These are phyloP conservation scores for Gari tellinella DNA, from an alignment of 2,888 invertebrate species.

Conservation along the genomic window DNA sequence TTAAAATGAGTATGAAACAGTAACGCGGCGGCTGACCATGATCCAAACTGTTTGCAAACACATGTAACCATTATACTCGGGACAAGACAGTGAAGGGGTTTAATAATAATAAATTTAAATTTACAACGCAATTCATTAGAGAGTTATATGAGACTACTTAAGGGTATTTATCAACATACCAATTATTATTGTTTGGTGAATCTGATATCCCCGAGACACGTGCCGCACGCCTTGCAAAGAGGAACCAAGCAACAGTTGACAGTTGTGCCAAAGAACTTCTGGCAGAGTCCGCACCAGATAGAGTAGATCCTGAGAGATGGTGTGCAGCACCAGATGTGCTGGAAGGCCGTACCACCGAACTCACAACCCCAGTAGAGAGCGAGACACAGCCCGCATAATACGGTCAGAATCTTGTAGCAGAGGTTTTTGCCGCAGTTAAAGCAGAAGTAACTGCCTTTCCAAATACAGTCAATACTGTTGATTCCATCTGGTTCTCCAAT, in stretches of 20 bases:
- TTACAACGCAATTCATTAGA: too few relatives aligned
- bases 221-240: conserved; percentile 87
- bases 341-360: conserved; percentile 85
- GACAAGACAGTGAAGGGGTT: too few relatives aligned
- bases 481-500: conserved; percentile 70
- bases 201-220: background rate
- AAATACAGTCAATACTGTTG: conserved; percentile 88
- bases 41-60: too few relatives aligned
- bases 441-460: conserved; percentile 88
- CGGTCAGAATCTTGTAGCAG: conserved; percentile 89
- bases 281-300: conserved; percentile 85
- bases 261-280: conserved; percentile 83
- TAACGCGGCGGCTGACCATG: too few relatives aligned
- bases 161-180: too few relatives aligned
- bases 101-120: too few relatives aligned
- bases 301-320: conserved; percentile 89
- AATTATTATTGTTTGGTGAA: too few relatives aligned
- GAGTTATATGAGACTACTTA: too few relatives aligned
- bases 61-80: too few relatives aligned
- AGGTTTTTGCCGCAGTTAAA: conserved; percentile 88
- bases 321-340: conserved; percentile 90
- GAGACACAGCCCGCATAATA: conserved; percentile 88
- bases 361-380: conserved; percentile 86
- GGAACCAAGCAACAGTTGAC: conserved; percentile 87
- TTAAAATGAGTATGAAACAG: too few relatives aligned